Conservation (phyloP, 2,113 vertebrate genomes). For the Lagopus leucura region DNA sequence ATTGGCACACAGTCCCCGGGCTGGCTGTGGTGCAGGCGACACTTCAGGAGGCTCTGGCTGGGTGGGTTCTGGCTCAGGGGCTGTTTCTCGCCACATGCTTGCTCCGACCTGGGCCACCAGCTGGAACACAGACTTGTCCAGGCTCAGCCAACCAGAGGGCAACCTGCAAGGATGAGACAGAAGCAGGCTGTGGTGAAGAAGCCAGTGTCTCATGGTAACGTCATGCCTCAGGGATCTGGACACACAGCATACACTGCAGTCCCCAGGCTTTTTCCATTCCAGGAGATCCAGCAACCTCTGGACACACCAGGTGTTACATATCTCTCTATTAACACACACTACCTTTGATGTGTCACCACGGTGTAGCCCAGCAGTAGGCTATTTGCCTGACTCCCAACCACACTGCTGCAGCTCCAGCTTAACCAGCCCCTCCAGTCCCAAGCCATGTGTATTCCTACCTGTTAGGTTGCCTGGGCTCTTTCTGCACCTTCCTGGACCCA, state of each 20-base stretch:
- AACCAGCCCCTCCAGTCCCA: not conserved
- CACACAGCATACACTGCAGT: accelerated
- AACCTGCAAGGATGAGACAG: constrained; percentile 74
- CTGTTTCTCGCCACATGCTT: constrained; percentile 80
- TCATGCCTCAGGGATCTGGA: not conserved
- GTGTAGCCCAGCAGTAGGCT: accelerated
- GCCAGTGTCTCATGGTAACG: accelerated
- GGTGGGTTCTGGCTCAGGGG: not conserved
- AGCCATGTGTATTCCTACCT: constrained; percentile 73
- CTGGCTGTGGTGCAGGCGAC: not conserved
- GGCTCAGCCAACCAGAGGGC: constrained; percentile 91
- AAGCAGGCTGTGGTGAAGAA: not conserved
- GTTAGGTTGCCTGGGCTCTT: constrained; percentile 74
- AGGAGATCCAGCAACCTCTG: not conserved
- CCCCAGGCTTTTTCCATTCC: accelerated
- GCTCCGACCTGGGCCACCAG: constrained; percentile 87
- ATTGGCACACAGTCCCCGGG: not conserved
- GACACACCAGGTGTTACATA: not conserved
- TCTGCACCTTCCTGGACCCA: constrained; percentile 73
- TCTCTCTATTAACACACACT: not conserved
- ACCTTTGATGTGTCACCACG: not conserved
- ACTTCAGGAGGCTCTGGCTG: not conserved
- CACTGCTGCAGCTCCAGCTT: not conserved
- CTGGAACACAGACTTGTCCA: constrained; percentile 89
- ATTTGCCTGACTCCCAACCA: not conserved